Conservation (phyloP, 2,888 invertebrate species). For the Dastarcus helophoroides region DNA sequence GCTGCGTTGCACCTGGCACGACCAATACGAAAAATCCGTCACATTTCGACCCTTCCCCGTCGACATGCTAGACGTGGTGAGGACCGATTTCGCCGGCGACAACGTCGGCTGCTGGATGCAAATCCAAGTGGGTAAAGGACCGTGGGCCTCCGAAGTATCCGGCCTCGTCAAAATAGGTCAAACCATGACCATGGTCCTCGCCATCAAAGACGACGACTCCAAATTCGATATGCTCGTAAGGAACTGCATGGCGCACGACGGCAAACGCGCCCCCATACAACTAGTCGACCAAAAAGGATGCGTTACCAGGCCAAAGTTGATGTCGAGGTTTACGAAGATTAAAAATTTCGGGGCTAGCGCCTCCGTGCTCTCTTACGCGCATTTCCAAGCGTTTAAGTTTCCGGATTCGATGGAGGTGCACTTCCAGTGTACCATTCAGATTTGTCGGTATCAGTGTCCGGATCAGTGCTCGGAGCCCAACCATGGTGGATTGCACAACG, state of each 20-base stretch:
- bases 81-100: conserved; percentile 89
- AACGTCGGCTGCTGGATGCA: conserved; percentile 98
- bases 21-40: conserved; percentile 89
- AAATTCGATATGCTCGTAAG: conserved; percentile 93
- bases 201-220: conserved; percentile 88
- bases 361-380: conserved; percentile 81
- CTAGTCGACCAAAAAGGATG: conserved; percentile 87
- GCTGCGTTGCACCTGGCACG: conserved; percentile 88
- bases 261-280: conserved; percentile 86
- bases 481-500: conserved; percentile 25
- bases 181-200: conserved; percentile 93
- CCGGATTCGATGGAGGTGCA: conserved; percentile 95
- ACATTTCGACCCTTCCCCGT: conserved; percentile 91
- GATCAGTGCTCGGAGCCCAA: conserved; percentile 70
- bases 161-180: conserved; percentile 91
- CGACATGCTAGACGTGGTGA: conserved; percentile 89
- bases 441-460: conserved; percentile 85
- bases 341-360: conserved; percentile 92
- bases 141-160: conserved; percentile 91
- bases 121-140: conserved; percentile 89
- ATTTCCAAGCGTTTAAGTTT: conserved; percentile 93
- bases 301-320: conserved; percentile 81
- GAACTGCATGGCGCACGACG: conserved; percentile 90
- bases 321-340: conserved; percentile 89
- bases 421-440: conserved; percentile 91